Evolutionary conservation across 2,888 invertebrate species (phyloP).

Genomic region (Pammene aurita): DNA sequence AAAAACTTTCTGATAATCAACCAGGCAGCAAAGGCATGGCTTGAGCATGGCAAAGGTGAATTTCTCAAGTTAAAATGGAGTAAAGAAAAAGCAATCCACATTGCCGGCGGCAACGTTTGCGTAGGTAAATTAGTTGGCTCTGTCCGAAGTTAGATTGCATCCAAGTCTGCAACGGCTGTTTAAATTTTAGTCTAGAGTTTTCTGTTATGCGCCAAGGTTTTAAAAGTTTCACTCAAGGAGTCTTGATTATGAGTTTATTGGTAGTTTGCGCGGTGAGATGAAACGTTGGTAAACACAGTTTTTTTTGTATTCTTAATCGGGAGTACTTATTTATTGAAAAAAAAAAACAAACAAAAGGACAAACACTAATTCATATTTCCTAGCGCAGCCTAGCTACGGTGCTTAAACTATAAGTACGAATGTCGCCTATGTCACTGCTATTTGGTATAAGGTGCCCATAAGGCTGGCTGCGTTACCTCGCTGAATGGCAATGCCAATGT

Average conservation of each 20-base stretch:
- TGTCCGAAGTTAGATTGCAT: constrained; percentile 48
- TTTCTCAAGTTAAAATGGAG: constrained; percentile 60
- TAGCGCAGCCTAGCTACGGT: too few species aligned
- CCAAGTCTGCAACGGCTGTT: constrained; percentile 42
- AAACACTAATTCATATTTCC: too few species aligned
- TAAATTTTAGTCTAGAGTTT: constrained; percentile 38
- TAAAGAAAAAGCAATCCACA: constrained; percentile 45
- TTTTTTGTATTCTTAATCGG: too few species aligned
- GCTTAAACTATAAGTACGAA: too few species aligned
- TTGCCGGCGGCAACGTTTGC: constrained; percentile 48
- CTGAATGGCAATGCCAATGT: too few species aligned
- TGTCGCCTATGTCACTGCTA: too few species aligned
- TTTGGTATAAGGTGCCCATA: too few species aligned
- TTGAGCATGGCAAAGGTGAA: constrained; percentile 30
- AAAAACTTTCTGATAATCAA: constrained; percentile 18
- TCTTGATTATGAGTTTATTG: constrained; percentile 14
- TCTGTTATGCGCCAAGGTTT: constrained; percentile 33
- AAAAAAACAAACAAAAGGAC: too few species aligned
- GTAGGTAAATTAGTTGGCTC: constrained; percentile 58
- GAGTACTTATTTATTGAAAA: too few species aligned
- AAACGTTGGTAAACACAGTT: background rate
- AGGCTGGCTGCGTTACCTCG: too few species aligned
- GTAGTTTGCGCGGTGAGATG: background rate
- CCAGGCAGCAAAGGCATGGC: constrained; percentile 1
- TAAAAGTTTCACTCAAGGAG: constrained; percentile 31